Base-by-base conservation (phyloP, 2,888 invertebrate species). In the Andrena haemorrhoa region DNA sequence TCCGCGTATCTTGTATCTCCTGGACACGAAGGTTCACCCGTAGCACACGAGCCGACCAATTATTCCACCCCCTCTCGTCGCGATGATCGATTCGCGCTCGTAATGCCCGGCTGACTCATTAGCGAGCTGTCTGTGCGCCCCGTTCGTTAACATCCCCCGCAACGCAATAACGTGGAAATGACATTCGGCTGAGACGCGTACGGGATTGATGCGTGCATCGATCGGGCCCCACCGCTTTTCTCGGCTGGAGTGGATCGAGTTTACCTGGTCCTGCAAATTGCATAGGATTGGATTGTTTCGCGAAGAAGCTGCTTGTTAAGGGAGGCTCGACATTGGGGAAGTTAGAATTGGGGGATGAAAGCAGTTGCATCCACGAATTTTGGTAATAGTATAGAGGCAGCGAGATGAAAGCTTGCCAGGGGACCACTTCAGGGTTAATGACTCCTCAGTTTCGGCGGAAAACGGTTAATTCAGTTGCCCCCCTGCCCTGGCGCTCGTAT, bases 31-130 rank as follows among this genome's bases (percentile, higher is more conserved):
- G 51, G 53, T 12, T 70, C 69, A 65, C 61, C 56, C 8, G 23
- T 23, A 66, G 53, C 51, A n/a, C 68, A 12, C 79, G 49, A 29
- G 73, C 81, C 53, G 65, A 76, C 74, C 75, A 83, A 75, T 86
- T 86, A 83, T 75, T 53, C 61, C 77, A 65, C n/a, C 58, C 60
- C 56, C 23, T 26, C 56, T 4, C 26, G 56, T 23, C 4, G 53
- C 29, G 73, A 64, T 71, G 73, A 85, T 85, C 85, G 86, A 82
- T 75, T 60, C 82, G 53, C 69, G 31, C 20, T 12, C 76, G 69
- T 60, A 75, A 79, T 81, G 64, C 51, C 41, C n/a, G 63, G 33
- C 73, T 26, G 76, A 71, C 64, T 85, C 83, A 79, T 85, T 86
- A 83, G 56, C 70, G 68, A 56, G 58, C 70, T 23, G 29, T 77